A percentile compares a stretch with the other conserved stretches of the same genome.
phyloP scores from a whole-genome alignment of 64 coral and sea anemone genomes.

The Porites lutea region DNA sequence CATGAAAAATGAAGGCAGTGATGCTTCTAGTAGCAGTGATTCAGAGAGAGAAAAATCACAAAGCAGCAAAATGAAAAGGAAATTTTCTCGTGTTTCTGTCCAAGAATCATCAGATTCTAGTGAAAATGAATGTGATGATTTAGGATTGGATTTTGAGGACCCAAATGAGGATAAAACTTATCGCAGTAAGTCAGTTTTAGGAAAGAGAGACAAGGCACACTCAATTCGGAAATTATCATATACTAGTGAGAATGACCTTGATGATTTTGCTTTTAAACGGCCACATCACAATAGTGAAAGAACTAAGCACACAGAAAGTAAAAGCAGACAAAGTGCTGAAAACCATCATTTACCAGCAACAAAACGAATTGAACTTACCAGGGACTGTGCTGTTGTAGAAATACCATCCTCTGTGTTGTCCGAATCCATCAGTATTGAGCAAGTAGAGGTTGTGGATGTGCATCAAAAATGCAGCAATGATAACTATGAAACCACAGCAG shows the following conservation, averaged over 20 bases:
- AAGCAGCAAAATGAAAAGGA: slow-evolving; percentile 4
- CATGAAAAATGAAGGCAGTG: neutral
- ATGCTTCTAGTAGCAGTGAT: neutral
- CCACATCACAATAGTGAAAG: neutral
- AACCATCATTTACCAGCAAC: neutral
- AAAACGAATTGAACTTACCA: neutral
- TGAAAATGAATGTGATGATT: slow-evolving; percentile 23
- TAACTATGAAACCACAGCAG: neutral
- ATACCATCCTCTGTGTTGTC: neutral
- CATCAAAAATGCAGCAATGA: neutral
- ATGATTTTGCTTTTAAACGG: neutral
- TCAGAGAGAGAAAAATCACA: neutral
- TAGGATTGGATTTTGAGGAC: neutral
- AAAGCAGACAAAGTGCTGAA: neutral
- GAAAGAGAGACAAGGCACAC: neutral
- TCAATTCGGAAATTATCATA: neutral
- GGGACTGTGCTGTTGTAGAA: slow-evolving; percentile 8
- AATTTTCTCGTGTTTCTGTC: slow-evolving; percentile 21
- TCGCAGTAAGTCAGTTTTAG: neutral
- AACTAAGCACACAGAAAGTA: neutral
- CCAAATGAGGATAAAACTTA: neutral
- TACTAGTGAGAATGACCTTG: neutral
- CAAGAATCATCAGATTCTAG: slow-evolving; percentile 14
- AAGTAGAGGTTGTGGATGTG: neutral
- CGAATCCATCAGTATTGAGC: neutral